Evolutionary conservation across 2,888 invertebrate genomes (phyloP), one percentile per base, ranked within the genome.

Genomic region (Drosophila crucigera): DNA sequence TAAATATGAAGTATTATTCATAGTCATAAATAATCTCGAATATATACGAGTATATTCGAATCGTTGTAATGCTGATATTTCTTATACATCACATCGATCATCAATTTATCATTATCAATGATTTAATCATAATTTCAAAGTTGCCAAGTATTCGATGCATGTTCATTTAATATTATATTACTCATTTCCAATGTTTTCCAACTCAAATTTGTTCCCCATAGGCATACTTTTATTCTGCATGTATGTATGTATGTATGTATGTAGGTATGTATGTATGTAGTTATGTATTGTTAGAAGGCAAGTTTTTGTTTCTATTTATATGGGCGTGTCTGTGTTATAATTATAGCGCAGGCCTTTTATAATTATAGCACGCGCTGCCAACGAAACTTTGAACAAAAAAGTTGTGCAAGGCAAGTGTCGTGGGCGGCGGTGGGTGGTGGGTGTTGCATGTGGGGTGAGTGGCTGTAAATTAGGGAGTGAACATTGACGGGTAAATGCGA

Each of bases 281-380:
- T 43, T 25, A 22, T 54, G 50, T 39, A 66, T 58, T 69, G 60
- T 71, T 43, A 28, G 61, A 43, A 37, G 60, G 67, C 67, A 47
- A 50, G 47, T 58, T 73, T 25, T 69, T 73, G 31, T 22, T 71
- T 81, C 89, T 89, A 84, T 84, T 84, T 89, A 75, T 89, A 89
- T 79, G 79, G 79, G 79, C 83, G 84, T 76, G 81, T 50, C 76
- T 78, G 80, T 80, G 75, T 74, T 84, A 85, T 84, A 84, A 87
- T 84, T 89, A 89, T 84, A 89, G 82, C 89, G 60, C 81, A 78
- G 89, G 75, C 81, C 78, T 83, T 84, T 76, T 81, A 77, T 84
- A 84, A 84, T 89, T 88, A 85, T 84, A 88, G 83, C 89, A 74
- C 65, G 53, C 53, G 78, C 65, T 69, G 50, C 50, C 47, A 69